Evolutionary conservation across 2,888 invertebrate genomes (phyloP), one percentile per base, ranked within the genome.

Genomic region (Patella ulyssiponensis): DNA sequence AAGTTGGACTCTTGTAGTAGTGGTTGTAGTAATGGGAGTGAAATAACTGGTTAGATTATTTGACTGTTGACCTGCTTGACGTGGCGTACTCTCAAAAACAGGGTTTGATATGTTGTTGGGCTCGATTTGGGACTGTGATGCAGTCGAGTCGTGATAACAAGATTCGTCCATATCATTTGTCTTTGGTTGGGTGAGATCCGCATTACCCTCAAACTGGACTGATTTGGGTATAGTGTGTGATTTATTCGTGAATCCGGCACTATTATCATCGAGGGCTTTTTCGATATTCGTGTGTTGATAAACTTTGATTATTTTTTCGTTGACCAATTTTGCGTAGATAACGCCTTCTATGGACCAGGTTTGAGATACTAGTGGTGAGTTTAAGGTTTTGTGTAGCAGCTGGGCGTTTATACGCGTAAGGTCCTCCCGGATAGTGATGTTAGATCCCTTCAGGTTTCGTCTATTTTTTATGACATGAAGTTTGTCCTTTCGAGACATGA

Each of bases 281-380:
- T 58, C 20, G 5, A 58, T n/a, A 64, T 64, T 20, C n/a, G 20
- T 64, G 20, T 64, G n/a, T n/a, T 64, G 64, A 64, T 7, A 64
- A 20, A 20, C 20, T 64, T 64, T 64, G 12, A 64, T 20, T 20
- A 64, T 64, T 20, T 64, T 64, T 20, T 20, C 64, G 15, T 64
- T 64, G n/a, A 20, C 20, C n/a, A 64, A 64, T 64, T 64, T 64
- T 17, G 58, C 58, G 58, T 58, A 58, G 14, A 58, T 58, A 58
- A 58, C 58, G 15, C 58, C 58, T 58, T 20, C 64, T 4, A 20
- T 64, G 1, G 64, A 20, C 64, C 64, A 64, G 20, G 64, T 64
- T 64, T 64, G 64, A 64, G 64, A 64, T 20, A 64, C 64, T 9
- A 64, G 64, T 20, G 64, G 64, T 64, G 64, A 64, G n/a, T 64